Percentiles rank a stretch among this genome's conserved stretches.
Evolutionary conservation across 2,797 vertebrate species (phyloP).

Genomic region (Acipenser oxyrinchus): DNA sequence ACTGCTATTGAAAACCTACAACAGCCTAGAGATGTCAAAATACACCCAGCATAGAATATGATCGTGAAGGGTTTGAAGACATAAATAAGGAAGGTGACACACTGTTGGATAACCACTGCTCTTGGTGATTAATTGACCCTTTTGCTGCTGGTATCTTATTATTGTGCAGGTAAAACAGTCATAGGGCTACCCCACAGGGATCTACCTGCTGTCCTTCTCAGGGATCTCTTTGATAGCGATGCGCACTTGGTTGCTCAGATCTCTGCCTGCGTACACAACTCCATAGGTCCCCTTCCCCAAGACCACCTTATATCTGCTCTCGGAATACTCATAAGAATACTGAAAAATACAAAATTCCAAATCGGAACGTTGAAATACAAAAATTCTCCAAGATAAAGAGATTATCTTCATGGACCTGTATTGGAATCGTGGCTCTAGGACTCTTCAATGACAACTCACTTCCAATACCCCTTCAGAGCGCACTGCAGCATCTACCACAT

Average conservation of each 20-base stretch:
- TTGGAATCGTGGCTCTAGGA: not conserved
- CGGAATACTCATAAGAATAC: constrained; percentile 77
- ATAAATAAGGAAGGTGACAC: no score
- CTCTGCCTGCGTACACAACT: constrained; percentile 79
- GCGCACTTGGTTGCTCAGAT: constrained; percentile 76
- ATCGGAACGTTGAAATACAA: not conserved
- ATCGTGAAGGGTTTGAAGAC: no score
- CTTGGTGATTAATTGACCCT: no score
- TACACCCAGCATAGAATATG: no score
- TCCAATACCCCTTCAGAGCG: constrained; percentile 56
- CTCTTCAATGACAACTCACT: constrained; percentile 46
- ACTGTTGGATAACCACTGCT: no score
- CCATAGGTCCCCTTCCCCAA: constrained; percentile 84
- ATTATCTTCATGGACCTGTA: no score
- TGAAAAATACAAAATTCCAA: constrained; percentile 24
- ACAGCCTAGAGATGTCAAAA: no score
- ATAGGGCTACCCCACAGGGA: not conserved
- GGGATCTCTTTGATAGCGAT: constrained; percentile 93
- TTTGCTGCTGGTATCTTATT: no score
- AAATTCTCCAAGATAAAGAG: not conserved
- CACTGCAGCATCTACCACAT: constrained; percentile 27
- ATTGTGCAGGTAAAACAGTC: not conserved
- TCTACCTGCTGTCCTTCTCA: constrained; percentile 76
- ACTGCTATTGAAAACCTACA: not conserved
- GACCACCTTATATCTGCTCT: constrained; percentile 64